phyloP scores from a whole-genome alignment of 2,888 invertebrate genomes.

The Drosophila falleni region DNA sequence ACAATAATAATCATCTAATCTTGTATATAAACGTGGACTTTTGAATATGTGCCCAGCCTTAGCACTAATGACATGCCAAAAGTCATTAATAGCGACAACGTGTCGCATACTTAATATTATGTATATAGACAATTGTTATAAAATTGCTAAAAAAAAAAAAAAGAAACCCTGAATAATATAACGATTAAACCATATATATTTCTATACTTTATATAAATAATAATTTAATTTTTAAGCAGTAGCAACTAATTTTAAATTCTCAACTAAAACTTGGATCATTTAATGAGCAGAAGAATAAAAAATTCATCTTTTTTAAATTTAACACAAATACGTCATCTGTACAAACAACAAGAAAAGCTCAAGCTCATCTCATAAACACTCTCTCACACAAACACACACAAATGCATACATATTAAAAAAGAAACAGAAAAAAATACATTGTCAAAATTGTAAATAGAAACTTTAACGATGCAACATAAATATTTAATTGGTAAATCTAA shows the following conservation, averaged over 20 bases:
- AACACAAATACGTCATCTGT: slow-evolving; percentile 28
- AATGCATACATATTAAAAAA: slow-evolving; percentile 7
- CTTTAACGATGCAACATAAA: slow-evolving; percentile 40
- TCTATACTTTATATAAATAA: background rate
- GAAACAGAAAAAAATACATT: background rate
- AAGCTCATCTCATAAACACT: slow-evolving; percentile 34
- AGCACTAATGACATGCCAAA: slow-evolving; percentile 42
- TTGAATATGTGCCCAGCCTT: slow-evolving; percentile 20
- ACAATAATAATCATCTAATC: slow-evolving; percentile 33
- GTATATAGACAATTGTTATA: slow-evolving; percentile 24
- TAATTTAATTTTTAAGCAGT: slow-evolving; percentile 17
- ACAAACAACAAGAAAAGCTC: slow-evolving; percentile 26
- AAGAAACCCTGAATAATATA: slow-evolving; percentile 39
- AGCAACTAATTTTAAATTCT: slow-evolving; percentile 24
- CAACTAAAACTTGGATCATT: slow-evolving; percentile 21
- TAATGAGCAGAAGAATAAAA: slow-evolving; percentile 2
- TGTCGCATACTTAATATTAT: slow-evolving; percentile 74
- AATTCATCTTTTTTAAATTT: background rate
- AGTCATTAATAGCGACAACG: slow-evolving; percentile 58
- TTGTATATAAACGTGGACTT: slow-evolving; percentile 15
- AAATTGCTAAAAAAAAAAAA: slow-evolving; percentile 29
- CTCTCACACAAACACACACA: slow-evolving; percentile 15
- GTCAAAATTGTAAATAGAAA: slow-evolving; percentile 70
- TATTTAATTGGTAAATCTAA: slow-evolving; percentile 78
- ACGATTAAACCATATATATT: slow-evolving; percentile 7